Evolutionary conservation across 2,888 invertebrate genomes (phyloP), one percentile per base, ranked within the genome.

Genomic region (Archaeoteleia sp.): DNA sequence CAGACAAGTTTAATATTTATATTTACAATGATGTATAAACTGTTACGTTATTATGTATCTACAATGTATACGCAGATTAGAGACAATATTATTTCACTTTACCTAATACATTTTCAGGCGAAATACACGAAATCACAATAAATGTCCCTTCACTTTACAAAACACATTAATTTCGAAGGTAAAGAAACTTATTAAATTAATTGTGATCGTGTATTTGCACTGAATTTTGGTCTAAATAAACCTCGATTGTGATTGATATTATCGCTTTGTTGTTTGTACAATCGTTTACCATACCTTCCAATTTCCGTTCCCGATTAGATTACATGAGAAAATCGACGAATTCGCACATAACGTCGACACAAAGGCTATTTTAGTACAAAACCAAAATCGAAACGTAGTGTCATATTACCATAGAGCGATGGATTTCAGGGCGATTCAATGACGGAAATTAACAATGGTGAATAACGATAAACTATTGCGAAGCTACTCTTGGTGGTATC

Each of bases 231-330:
- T 46, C 42, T 53, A 53, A 60, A 66, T 66, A 40, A 48, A 54
- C 43, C 48, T 34, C 53, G 51, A 58, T 54, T 53, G 60, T 45
- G n/a, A 67, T 49, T 55, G 60, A 61, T 67, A 67, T 34, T 25
- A 61, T 35, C 55, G 15, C 34, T 46, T 20, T 57, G 53, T 45
- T 35, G 45, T 62, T 68, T 63, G 48, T 60, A 43, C 48, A 49
- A 32, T 45, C 68, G 54, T 58, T 60, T 58, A 51, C 67, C 57
- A 62, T 61, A 57, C 57, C 67, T 67, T 62, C 42, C 67, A 67
- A 67, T 68, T 68, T 63, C 55, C 54, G 54, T 13, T 51, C 32
- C 45, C 58, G 63, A 68, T 68, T 68, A 63, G 54, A 58, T 68
- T 63, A 62, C 46, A 57, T 49, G 55, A 58, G 63, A 68, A 63